Base-by-base conservation (phyloP, 2,888 invertebrate species). In the Andrena trimmerana region DNA sequence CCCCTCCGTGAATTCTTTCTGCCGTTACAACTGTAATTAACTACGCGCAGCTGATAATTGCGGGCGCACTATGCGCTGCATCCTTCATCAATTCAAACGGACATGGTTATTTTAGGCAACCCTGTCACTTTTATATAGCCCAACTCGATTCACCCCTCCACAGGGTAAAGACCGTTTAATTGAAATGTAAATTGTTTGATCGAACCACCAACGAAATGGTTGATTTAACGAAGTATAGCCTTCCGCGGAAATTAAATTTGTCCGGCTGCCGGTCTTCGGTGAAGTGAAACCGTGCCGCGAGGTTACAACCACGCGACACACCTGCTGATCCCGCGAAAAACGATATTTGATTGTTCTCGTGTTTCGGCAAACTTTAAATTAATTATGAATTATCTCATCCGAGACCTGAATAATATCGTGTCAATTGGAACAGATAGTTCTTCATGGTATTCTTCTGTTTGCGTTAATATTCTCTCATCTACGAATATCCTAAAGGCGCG, bases 161-260 rank as follows among this genome's bases (percentile, higher is more conserved):
- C 16, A 42, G 42, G 70, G 57, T 24, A 59, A 60, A 62, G 57
- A 42, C 70, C 70, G 52, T 66, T 70, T 81, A 81, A 81, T 81
- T 81, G 74, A 81, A 81, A 74, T 75, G 68, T 82, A 81, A 81
- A 82, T 81, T 74, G 75, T 57, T 82, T 62, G 75, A 81, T 82
- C 68, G 71, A 68, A 54, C 20, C 60, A 54, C 8, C 57, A n/a
- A 16, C 54, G 68, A 62, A 42, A 54, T 63, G 50, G 57, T 52
- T 54, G 66, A 68, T 73, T 68, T 20, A 75, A 70, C 75, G 74
- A 69, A 42, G 62, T 57, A 13, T 57, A 52, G 65, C 20, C 20
- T 67, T 29, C 20, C 48, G 59, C 16, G 27, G 66, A 62, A 69
- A 75, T 63, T 29, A 54, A 31, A 75, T 79, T 63, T 62, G 42